Base-by-base conservation (phyloP, 2,888 invertebrate genomes). In the Rotaria magnacalcarata region DNA sequence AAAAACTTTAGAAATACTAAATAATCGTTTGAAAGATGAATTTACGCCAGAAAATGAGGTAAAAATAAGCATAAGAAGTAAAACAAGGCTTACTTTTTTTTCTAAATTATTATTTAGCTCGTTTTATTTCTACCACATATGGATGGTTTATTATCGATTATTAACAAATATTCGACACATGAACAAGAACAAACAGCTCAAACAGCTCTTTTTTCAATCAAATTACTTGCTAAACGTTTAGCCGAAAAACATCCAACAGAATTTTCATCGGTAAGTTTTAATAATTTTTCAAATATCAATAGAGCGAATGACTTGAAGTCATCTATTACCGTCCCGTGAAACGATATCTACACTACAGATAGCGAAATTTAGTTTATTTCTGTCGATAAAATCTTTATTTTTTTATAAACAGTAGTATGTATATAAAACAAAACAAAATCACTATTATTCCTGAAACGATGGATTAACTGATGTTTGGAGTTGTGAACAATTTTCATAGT, bases 171-270 rank as follows among this genome's bases (percentile, higher is more conserved):
- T 93, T 47, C 43, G 10, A 80, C 93, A 87, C 94, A 95, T 89
- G 90, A 90, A 34, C 89, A 93, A 84, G 93, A 94, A 88, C 90
- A 94, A 34, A 94, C 94, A 88, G 94, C 95, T 88, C 96, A 96
- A 91, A 94, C 94, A 0, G 94, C 95, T 0, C 92, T 97, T 52
- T 92, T 95, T 80, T 94, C 95, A 0, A 90, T 96, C 84, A 96
- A 96, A 90, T 91, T 96, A 24, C 90, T 96, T n/a, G 94, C 95
- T 0, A 94, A 94, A 90, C 91, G 93, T 87, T 91, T 96, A 84
- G 95, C 94, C 0, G 89, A 92, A 0, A 92, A 93, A 43, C 92
- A 94, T 88, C 94, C 94, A 0, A 93, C 93, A 14, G 92, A 93
- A 56, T 96, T 96, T 89, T 80, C 47, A 80, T 47, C 80, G 10